phyloP scores from a whole-genome alignment of 2,888 invertebrate genomes.

The Hirtodrosophila duncani region DNA sequence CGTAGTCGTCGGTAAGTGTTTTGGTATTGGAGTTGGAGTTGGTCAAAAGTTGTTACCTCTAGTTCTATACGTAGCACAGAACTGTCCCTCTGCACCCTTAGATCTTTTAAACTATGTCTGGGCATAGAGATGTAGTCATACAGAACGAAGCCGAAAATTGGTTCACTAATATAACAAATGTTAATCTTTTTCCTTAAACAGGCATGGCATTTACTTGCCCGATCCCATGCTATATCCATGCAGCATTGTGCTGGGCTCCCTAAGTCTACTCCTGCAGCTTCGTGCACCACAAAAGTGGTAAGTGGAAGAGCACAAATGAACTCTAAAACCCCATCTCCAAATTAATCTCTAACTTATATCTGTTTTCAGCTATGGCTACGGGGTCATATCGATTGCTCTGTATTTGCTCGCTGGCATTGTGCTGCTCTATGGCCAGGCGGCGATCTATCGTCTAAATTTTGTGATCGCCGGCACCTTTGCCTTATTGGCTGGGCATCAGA shows the following conservation, averaged over 20 bases:
- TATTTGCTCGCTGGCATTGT: constrained; percentile 80
- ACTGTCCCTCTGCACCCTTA: too few species aligned
- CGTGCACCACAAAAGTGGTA: constrained; percentile 84
- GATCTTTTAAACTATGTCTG: too few species aligned
- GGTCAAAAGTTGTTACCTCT: too few species aligned
- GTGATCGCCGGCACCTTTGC: constrained; percentile 78
- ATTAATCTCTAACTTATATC: neutral
- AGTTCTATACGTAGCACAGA: too few species aligned
- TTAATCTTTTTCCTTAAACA: constrained; percentile 26
- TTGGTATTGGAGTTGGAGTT: neutral
- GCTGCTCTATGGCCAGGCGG: constrained; percentile 82
- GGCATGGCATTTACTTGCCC: constrained; percentile 73
- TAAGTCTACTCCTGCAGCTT: constrained; percentile 84
- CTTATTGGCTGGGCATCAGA: constrained; percentile 46
- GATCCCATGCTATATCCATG: constrained; percentile 83
- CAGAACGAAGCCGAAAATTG: too few species aligned
- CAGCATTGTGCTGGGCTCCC: constrained; percentile 81
- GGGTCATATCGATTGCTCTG: constrained; percentile 74
- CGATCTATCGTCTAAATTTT: constrained; percentile 82
- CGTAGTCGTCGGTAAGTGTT: constrained; percentile 85
- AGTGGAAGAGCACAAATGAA: constrained; percentile 63
- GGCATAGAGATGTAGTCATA: too few species aligned
- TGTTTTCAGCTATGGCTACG: constrained; percentile 48
- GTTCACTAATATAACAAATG: neutral
- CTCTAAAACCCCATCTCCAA: neutral